phyloP scores from a whole-genome alignment of 2,113 vertebrate species.

The Bubalus kerabau region DNA sequence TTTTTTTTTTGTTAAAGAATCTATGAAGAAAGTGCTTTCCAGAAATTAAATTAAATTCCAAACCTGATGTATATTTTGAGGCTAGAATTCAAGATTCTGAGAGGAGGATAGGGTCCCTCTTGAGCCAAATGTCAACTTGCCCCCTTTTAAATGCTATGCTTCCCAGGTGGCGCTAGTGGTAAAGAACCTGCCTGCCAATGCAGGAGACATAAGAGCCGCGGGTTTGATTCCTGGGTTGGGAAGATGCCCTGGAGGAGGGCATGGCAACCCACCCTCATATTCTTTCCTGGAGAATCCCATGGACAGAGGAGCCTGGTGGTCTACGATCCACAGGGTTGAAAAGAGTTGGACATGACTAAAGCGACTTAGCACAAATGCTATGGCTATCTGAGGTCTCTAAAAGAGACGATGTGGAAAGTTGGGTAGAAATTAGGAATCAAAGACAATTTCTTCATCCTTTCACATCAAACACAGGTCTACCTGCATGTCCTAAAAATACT shows the following conservation, averaged over 20 bases:
- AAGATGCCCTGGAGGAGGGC: neutral
- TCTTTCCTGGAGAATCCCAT: neutral
- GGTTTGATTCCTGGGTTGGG: neutral
- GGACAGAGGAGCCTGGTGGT: neutral
- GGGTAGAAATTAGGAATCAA: neutral
- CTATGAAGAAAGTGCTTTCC: constrained; percentile 18
- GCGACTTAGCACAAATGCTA: neutral
- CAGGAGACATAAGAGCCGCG: rapidly evolving
- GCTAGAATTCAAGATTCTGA: constrained; percentile 23
- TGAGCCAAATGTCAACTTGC: neutral
- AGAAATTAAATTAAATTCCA: constrained; percentile 29
- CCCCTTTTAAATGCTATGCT: neutral
- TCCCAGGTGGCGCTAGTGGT: neutral
- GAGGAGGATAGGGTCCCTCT: neutral
- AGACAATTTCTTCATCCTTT: neutral
- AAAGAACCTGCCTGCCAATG: neutral
- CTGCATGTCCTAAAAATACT: neutral
- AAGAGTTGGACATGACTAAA: neutral
- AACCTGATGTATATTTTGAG: constrained; percentile 1
- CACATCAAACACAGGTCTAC: neutral
- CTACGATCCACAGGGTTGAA: neutral
- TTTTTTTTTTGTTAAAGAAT: constrained; percentile 28
- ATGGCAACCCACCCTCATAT: neutral
- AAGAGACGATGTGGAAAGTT: neutral
- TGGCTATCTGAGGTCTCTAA: neutral